A percentile compares a stretch with the other conserved stretches of the same genome.
Evolutionary conservation across 2,888 invertebrate genomes (phyloP).

Genomic region (Lithodes maja): DNA sequence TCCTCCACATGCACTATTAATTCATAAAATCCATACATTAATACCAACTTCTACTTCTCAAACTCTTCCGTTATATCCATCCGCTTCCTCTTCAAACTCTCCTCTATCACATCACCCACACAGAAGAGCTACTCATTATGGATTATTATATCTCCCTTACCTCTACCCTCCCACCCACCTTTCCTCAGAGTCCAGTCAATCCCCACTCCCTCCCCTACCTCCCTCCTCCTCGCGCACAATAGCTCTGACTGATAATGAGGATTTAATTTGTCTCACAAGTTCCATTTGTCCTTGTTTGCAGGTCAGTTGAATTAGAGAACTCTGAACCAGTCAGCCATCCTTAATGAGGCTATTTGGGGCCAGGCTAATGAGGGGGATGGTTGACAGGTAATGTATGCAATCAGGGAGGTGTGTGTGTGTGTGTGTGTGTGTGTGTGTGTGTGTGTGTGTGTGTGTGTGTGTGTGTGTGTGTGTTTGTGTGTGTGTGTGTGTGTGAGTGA

Average conservation of each 20-base stretch:
- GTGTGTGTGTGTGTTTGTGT: too few relatives aligned
- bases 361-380: not conserved
- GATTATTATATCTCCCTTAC: too few relatives aligned
- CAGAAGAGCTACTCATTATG: too few relatives aligned
- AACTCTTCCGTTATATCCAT: too few relatives aligned
- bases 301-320: slow-evolving; percentile 18
- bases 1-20: too few relatives aligned
- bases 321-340: not conserved
- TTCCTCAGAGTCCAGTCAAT: not conserved
- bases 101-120: not conserved
- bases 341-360: slow-evolving; percentile 9
- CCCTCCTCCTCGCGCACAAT: slow-evolving; percentile 22
- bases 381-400: not conserved
- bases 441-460: slow-evolving; percentile 35
- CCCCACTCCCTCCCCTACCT: not conserved
- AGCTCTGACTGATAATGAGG: slow-evolving; percentile 31
- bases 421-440: not conserved
- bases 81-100: too few relatives aligned
- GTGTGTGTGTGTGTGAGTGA: too few relatives aligned
- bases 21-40: too few relatives aligned
- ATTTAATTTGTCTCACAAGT: slow-evolving; percentile 29
- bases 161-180: too few relatives aligned
- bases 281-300: slow-evolving; percentile 36
- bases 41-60: too few relatives aligned
- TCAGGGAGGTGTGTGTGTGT: not conserved